These are phyloP conservation scores for Glareola pratincola DNA, from an alignment of 2,113 vertebrate species.

Conservation along the genomic window DNA sequence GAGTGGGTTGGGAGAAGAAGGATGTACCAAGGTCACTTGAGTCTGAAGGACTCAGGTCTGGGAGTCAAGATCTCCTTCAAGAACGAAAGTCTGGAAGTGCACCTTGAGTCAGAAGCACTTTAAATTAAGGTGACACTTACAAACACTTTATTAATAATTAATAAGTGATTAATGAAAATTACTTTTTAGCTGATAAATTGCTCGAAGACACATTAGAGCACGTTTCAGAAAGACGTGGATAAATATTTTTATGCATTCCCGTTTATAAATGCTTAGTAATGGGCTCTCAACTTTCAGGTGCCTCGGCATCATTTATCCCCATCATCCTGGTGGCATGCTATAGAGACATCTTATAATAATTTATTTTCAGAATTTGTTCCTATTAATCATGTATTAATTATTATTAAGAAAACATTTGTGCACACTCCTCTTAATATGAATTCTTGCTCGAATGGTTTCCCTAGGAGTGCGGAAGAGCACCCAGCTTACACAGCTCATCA, in stretches of 20 bases:
- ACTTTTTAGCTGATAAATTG: constrained; percentile 63
- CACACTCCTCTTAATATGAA: constrained; percentile 28
- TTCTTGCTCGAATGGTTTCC: not conserved
- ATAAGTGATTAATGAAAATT: constrained; percentile 69
- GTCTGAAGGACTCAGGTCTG: not conserved
- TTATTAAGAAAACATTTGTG: constrained; percentile 68
- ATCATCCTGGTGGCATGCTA: constrained; percentile 27
- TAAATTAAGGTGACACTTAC: constrained; percentile 58
- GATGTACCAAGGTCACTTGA: constrained; percentile 35
- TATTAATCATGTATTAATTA: constrained; percentile 68
- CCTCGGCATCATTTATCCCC: constrained; percentile 38
- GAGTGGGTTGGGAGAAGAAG: not conserved
- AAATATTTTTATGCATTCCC: constrained; percentile 68
- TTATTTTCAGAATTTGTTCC: constrained; percentile 60
- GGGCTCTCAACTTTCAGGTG: constrained; percentile 69
- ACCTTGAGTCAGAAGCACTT: constrained; percentile 30
- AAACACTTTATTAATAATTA: constrained; percentile 71
- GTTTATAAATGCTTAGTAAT: constrained; percentile 63
- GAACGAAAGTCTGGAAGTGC: not conserved
- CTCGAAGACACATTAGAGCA: constrained; percentile 20
- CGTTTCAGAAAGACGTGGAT: constrained; percentile 56
- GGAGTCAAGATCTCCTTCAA: not conserved
- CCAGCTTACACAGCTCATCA: not conserved
- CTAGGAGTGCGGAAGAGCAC: not conserved
- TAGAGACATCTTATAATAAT: constrained; percentile 41